Conservation (phyloP, 2,113 vertebrate genomes). For the Phalacrocorax brasilianus region DNA sequence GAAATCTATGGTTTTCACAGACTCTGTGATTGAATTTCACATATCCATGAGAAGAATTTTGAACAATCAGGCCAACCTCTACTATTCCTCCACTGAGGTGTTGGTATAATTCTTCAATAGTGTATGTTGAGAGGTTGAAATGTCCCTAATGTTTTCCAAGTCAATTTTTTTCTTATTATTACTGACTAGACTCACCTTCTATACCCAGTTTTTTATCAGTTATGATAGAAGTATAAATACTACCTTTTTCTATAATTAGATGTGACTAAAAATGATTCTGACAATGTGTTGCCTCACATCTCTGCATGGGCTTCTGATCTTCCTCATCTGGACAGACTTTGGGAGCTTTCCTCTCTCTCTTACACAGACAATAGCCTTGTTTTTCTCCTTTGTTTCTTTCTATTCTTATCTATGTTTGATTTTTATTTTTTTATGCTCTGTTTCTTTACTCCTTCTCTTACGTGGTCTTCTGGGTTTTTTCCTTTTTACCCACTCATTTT, state of each 20-base stretch:
- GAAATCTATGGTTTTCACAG: not conserved
- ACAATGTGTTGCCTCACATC: not conserved
- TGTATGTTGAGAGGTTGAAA: not conserved
- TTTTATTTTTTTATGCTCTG: not conserved
- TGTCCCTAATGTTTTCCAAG: not conserved
- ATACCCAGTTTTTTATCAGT: not conserved
- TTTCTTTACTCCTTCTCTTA: not conserved
- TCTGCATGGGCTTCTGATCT: not conserved
- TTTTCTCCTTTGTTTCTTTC: not conserved
- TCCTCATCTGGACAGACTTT: not conserved
- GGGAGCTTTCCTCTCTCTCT: not conserved
- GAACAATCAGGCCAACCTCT: not conserved
- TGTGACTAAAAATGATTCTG: not conserved
- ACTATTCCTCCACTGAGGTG: not conserved
- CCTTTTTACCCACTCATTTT: not conserved
- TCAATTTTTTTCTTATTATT: not conserved
- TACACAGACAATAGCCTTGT: not conserved
- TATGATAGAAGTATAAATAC: not conserved
- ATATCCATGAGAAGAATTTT: not conserved
- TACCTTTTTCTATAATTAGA: not conserved
- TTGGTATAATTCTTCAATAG: not conserved
- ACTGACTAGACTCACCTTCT: not conserved
- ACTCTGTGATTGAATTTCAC: not conserved
- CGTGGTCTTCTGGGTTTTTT: not conserved
- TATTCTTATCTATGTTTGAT: not conserved